A percentile compares a stretch with the other conserved stretches of the same genome.
Evolutionary conservation across 2,797 vertebrate genomes (phyloP).

Genomic region (Myoxocephalus aenaeus): DNA sequence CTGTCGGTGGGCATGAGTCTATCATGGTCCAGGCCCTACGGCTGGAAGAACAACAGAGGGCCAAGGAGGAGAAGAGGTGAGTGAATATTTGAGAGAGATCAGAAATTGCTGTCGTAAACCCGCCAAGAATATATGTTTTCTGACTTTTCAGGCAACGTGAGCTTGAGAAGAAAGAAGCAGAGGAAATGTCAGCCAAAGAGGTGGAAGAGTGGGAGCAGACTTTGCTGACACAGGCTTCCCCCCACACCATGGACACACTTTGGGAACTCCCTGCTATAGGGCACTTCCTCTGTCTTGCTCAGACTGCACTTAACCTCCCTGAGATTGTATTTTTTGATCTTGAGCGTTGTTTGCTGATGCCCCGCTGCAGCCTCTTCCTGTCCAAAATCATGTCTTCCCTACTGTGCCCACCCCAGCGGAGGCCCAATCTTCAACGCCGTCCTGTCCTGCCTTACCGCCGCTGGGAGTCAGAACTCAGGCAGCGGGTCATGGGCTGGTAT

Average conservation of each 20-base stretch:
- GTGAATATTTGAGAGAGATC: conserved; percentile 14
- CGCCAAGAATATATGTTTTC: neutral
- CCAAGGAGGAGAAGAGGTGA: conserved; percentile 95
- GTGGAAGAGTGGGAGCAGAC: conserved; percentile 95
- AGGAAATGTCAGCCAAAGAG: conserved; percentile 95
- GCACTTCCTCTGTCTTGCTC: conserved; percentile 98
- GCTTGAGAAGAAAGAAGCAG: conserved; percentile 94
- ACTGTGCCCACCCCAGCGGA: conserved; percentile 90
- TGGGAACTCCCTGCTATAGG: conserved; percentile 99
- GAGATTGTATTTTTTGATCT: conserved; percentile 98
- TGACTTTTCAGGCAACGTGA: conserved; percentile 89
- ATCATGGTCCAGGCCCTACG: conserved; percentile 94
- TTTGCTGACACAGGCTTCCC: conserved; percentile 90
- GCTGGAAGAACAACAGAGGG: conserved; percentile 93
- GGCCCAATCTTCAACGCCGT: conserved; percentile 90
- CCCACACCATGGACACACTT: conserved; percentile 89
- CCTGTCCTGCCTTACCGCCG: conserved; percentile 90
- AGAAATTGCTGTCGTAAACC: neutral
- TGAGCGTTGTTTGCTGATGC: conserved; percentile 97
- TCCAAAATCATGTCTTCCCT: conserved; percentile 98
- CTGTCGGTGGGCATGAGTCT: conserved; percentile 91
- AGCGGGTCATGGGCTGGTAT: conserved; percentile 93
- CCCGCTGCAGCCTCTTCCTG: conserved; percentile 93
- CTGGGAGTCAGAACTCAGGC: conserved; percentile 94
- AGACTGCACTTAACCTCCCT: conserved; percentile 94